phyloP scores from a whole-genome alignment of 2,888 invertebrate species.

The Ophraella communa region DNA sequence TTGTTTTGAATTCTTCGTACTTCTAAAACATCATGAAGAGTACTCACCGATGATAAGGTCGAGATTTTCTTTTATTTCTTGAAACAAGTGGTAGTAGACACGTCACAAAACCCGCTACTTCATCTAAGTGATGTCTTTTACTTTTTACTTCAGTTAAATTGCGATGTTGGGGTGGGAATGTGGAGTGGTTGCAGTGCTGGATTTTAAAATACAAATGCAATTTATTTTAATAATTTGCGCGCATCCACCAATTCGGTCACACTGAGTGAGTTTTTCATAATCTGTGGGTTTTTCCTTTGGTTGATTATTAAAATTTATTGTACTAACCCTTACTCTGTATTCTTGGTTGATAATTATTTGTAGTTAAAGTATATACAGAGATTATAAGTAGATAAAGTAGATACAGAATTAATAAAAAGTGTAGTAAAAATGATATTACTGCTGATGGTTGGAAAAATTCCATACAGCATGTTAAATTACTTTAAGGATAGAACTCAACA shows the following conservation, averaged over 20 bases:
- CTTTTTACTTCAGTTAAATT: conserved; percentile 28
- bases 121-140: conserved; percentile 42
- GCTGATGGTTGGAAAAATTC: no score
- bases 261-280: no score
- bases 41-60: conserved; percentile 34
- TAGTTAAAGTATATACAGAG: no score
- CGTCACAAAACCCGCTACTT: conserved; percentile 30
- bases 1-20: conserved; percentile 45
- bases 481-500: no score
- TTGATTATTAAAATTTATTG: no score
- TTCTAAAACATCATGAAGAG: conserved; percentile 34
- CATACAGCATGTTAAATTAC: no score
- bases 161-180: conserved; percentile 22
- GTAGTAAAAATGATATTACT: no score
- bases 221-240: background rate
- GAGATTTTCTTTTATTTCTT: conserved; percentile 27
- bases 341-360: no score
- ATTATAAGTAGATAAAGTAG: no score
- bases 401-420: no score
- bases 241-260: background rate
- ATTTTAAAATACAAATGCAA: background rate
- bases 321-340: no score
- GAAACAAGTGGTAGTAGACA: conserved; percentile 25
- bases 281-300: no score
- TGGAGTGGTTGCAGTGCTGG: conserved; percentile 13